These are phyloP conservation scores for Alouatta caraya DNA, from an alignment of 2,797 vertebrate species.

Conservation along the genomic window DNA sequence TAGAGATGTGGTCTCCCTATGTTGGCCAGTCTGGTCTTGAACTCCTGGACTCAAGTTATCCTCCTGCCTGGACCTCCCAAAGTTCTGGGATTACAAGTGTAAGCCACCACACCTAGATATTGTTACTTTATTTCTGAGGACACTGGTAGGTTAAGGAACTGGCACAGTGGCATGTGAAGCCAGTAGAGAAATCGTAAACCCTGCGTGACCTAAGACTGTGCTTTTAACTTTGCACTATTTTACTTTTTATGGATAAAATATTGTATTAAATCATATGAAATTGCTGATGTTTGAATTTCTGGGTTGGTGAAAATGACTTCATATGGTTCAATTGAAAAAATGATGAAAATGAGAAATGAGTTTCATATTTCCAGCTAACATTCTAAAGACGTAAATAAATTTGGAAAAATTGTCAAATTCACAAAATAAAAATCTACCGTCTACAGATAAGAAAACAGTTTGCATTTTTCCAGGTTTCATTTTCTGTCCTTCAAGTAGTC, in stretches of 20 bases:
- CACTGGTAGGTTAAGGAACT: not conserved
- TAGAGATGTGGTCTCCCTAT: not conserved
- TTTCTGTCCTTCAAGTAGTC: not conserved
- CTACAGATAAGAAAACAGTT: not conserved
- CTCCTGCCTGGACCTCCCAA: not conserved
- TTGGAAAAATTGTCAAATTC: not conserved
- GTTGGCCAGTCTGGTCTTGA: not conserved
- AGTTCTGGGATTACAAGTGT: not conserved
- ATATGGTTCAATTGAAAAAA: not conserved
- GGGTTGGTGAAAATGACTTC: not conserved
- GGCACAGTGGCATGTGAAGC: not conserved
- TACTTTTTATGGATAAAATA: not conserved
- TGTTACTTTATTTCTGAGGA: constrained; percentile 11
- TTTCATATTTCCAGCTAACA: not conserved
- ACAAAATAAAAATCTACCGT: not conserved
- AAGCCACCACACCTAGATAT: not conserved
- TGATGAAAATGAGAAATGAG: not conserved
- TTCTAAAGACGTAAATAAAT: not conserved
- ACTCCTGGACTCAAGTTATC: not conserved
- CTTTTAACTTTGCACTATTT: not conserved
- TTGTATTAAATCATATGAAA: not conserved
- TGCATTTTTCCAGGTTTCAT: not conserved
- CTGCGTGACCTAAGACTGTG: not conserved
- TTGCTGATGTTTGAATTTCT: not conserved
- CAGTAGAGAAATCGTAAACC: not conserved